A percentile compares a stretch with the other conserved stretches of the same genome.
Conservation (phyloP, 1,140 invertebrate genomes). For the Latrodectus geometricus region DNA sequence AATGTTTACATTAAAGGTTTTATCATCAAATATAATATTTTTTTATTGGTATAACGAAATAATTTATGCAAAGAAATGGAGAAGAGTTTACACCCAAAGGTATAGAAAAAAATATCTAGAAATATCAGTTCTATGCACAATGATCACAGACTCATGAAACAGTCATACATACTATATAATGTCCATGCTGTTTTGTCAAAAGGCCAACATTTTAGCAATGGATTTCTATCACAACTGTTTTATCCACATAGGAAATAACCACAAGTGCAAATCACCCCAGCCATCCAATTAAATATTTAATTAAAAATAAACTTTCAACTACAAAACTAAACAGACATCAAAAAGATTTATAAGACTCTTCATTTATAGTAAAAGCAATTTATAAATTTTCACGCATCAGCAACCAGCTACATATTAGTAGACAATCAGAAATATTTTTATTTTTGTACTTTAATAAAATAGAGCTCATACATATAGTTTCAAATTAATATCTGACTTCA, state of each 20-base stretch:
- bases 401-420: too few species aligned
- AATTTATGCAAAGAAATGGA: constrained; percentile 23
- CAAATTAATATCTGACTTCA: too few species aligned
- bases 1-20: neutral
- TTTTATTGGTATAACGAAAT: neutral
- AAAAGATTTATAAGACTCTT: too few species aligned
- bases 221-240: constrained; percentile 60
- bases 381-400: too few species aligned
- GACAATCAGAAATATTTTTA: too few species aligned
- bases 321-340: too few species aligned
- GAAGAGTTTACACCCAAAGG: constrained; percentile 44
- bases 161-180: constrained; percentile 59
- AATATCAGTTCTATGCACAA: constrained; percentile 61
- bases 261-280: constrained; percentile 55
- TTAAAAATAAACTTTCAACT: too few species aligned
- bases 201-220: constrained; percentile 57
- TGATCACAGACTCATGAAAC: constrained; percentile 62
- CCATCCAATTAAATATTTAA: constrained; percentile 23
- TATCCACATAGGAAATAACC: constrained; percentile 59
- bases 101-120: constrained; percentile 57
- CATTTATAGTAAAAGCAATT: too few species aligned
- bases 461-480: too few species aligned
- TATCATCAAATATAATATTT: neutral
- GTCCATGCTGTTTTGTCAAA: constrained; percentile 62
- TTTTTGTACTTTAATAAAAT: too few species aligned